Percentiles rank a stretch among this genome's conserved stretches.
Conservation (phyloP, 1,140 invertebrate genomes). For the Venturia canescens region DNA sequence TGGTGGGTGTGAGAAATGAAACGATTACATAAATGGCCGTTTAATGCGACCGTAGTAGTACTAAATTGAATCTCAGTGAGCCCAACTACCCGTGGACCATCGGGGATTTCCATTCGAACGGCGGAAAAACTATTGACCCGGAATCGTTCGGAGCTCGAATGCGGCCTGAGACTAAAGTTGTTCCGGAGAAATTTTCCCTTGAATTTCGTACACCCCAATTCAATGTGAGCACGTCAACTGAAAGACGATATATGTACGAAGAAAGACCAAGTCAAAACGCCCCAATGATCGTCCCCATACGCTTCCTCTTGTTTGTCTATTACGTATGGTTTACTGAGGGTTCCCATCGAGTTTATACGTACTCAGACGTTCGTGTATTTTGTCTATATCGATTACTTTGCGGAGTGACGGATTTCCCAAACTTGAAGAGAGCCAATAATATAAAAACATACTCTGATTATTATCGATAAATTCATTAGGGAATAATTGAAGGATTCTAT, state of each 20-base stretch:
- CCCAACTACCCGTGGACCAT: conserved; percentile 61
- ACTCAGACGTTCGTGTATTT: conserved; percentile 21
- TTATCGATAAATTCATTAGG: too few relatives aligned
- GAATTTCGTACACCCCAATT: conserved; percentile 56
- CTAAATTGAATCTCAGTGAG: conserved; percentile 71
- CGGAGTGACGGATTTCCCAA: background rate
- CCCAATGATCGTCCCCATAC: conserved; percentile 65
- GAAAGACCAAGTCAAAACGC: conserved; percentile 52
- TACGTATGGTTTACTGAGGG: conserved; percentile 69
- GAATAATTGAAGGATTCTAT: too few relatives aligned
- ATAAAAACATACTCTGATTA: too few relatives aligned
- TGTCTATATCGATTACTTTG: background rate
- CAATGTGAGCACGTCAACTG: conserved; percentile 25
- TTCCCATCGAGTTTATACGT: conserved; percentile 62
- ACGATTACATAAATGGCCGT: conserved; percentile 56
- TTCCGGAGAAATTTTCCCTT: conserved; percentile 33
- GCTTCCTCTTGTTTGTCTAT: conserved; percentile 62
- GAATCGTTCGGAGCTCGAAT: background rate
- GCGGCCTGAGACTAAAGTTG: conserved; percentile 56
- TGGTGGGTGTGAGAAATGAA: conserved; percentile 52
- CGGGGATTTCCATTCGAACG: conserved; percentile 42
- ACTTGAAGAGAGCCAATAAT: too few relatives aligned
- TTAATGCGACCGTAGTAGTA: conserved; percentile 59
- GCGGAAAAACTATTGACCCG: conserved; percentile 59
- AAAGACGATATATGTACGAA: conserved; percentile 57